Conservation (phyloP, 1,140 invertebrate genomes). For the Eufriesea mexicana region DNA sequence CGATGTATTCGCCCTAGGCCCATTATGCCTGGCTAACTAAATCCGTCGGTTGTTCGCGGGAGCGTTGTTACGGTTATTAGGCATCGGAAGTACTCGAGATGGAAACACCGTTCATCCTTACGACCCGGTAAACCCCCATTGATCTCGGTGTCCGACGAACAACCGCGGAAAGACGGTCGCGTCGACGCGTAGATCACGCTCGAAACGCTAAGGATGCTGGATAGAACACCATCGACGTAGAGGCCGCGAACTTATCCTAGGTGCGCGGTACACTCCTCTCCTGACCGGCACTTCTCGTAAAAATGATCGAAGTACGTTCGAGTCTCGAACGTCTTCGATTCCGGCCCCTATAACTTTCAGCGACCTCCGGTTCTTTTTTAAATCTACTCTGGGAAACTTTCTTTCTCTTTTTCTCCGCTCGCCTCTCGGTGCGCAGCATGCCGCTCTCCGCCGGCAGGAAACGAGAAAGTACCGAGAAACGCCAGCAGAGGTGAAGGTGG, state of each 20-base stretch:
- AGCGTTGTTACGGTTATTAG: neutral
- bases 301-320: slow-evolving; percentile 13
- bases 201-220: too few species aligned
- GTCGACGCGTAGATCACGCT: too few species aligned
- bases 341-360: slow-evolving; percentile 13
- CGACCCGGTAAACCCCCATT: neutral
- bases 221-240: too few species aligned
- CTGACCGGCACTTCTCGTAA: neutral
- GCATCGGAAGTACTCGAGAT: neutral
- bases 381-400: slow-evolving; percentile 13
- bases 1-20: neutral
- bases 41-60: slow-evolving; percentile 7
- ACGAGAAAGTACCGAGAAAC: slow-evolving; percentile 28
- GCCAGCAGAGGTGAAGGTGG: slow-evolving; percentile 14
- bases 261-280: neutral
- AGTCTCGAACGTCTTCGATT: neutral
- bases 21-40: slow-evolving; percentile 35
- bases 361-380: slow-evolving; percentile 22
- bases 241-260: too few species aligned
- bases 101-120: neutral
- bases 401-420: too few species aligned
- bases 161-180: too few species aligned
- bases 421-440: neutral
- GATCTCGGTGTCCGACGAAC: neutral
- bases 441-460: neutral